phyloP scores from a whole-genome alignment of 2,797 vertebrate species.

The Phylloscopus collybita region DNA sequence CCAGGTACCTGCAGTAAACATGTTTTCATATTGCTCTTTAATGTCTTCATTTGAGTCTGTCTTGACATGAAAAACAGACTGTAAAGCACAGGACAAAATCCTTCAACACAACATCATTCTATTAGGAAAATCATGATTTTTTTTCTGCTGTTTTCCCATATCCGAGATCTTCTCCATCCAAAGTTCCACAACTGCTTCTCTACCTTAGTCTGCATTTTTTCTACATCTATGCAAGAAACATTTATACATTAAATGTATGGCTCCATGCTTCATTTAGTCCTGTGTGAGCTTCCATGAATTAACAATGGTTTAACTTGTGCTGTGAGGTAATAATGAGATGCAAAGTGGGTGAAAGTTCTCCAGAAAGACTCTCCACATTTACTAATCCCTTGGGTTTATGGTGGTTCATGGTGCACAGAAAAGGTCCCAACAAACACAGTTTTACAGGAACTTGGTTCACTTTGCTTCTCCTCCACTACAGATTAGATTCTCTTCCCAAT shows the following conservation, averaged over 20 bases:
- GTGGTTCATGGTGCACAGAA: background rate
- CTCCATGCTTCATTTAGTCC: background rate
- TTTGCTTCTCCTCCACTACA: background rate
- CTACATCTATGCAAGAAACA: background rate
- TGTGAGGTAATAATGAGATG: background rate
- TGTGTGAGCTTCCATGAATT: background rate
- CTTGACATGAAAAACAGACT: background rate
- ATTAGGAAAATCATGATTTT: background rate
- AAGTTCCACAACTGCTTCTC: background rate
- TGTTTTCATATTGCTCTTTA: background rate
- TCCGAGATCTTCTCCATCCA: background rate
- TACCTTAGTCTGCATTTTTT: background rate
- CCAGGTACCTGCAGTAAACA: background rate
- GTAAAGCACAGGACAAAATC: background rate
- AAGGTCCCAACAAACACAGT: background rate
- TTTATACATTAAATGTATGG: too few relatives aligned
- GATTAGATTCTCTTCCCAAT: background rate
- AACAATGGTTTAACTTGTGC: background rate
- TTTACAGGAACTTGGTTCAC: background rate
- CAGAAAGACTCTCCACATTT: background rate
- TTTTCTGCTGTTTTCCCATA: background rate
- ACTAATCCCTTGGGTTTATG: background rate
- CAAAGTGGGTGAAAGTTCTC: background rate
- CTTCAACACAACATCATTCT: background rate
- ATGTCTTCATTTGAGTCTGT: background rate